Evolutionary conservation across 2,888 invertebrate genomes (phyloP).

Genomic region (Yponomeuta sedellus): DNA sequence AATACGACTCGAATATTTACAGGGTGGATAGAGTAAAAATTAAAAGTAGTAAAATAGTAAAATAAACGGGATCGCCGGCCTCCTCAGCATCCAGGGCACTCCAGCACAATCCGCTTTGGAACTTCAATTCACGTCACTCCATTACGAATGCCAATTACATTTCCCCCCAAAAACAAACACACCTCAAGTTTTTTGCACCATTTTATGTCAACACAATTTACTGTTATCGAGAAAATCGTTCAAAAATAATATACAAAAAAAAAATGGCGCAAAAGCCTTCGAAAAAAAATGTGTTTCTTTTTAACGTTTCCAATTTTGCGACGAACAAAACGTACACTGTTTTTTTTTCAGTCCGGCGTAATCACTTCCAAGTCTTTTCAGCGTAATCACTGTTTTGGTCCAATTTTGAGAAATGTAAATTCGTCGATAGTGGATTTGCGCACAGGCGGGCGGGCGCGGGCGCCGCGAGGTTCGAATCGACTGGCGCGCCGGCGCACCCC

Average conservation of each 20-base stretch:
- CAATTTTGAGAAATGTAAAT: not conserved
- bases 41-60: conserved; percentile 28
- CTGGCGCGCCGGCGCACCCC: conserved; percentile 67
- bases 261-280: conserved; percentile 7
- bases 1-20: conserved; percentile 56
- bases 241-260: conserved; percentile 30
- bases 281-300: not conserved
- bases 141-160: conserved; percentile 72
- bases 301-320: not conserved
- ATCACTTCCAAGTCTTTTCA: conserved; percentile 2
- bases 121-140: conserved; percentile 57
- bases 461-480: conserved; percentile 59
- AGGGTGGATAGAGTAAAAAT: conserved; percentile 36
- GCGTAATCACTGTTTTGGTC: not conserved
- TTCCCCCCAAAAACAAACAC: conserved; percentile 47
- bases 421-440: conserved; percentile 29
- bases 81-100: conserved; percentile 50
- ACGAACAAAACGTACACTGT: conserved; percentile 14
- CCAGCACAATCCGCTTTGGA: conserved; percentile 50
- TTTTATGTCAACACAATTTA: conserved; percentile 24
- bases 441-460: conserved; percentile 45
- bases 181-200: conserved; percentile 30
- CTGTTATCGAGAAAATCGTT: conserved; percentile 32
- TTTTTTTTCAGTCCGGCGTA: not conserved
- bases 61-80: conserved; percentile 44